A percentile compares a stretch with the other conserved stretches of the same genome.
Conservation (phyloP, 2,888 invertebrate species). For the Drosophila subquinaria region DNA sequence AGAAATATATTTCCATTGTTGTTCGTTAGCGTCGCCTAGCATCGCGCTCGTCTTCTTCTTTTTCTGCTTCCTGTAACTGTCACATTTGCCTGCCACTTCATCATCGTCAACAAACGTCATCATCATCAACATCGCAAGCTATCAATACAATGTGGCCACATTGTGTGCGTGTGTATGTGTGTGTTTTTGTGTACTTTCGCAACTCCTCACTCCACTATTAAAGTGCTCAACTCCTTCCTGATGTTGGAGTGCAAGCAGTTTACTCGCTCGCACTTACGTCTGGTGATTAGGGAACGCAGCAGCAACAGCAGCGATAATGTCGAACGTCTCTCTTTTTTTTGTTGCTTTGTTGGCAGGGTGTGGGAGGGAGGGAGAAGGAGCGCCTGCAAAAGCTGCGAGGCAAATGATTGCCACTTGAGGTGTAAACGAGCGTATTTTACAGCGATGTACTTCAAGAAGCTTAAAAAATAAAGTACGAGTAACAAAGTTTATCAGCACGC, state of each 20-base stretch:
- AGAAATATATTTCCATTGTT: slow-evolving; percentile 64
- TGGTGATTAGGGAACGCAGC: slow-evolving; percentile 60
- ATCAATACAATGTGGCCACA: slow-evolving; percentile 54
- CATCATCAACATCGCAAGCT: slow-evolving; percentile 24
- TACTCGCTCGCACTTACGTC: slow-evolving; percentile 12
- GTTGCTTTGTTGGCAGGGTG: neutral
- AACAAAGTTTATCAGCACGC: slow-evolving; percentile 48
- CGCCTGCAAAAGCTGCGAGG: slow-evolving; percentile 29
- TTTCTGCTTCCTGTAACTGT: slow-evolving; percentile 69
- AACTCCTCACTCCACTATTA: slow-evolving; percentile 2
- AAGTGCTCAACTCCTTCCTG: slow-evolving; percentile 47
- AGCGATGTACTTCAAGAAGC: slow-evolving; percentile 55
- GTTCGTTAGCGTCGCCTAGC: slow-evolving; percentile 59
- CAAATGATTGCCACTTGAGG: slow-evolving; percentile 75
- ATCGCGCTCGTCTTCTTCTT: slow-evolving; percentile 30
- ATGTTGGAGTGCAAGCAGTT: slow-evolving; percentile 41
- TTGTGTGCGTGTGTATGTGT: slow-evolving; percentile 1
- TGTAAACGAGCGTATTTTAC: slow-evolving; percentile 79
- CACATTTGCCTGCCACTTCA: slow-evolving; percentile 72
- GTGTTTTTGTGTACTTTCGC: slow-evolving; percentile 19
- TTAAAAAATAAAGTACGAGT: slow-evolving; percentile 33
- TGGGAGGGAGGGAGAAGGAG: neutral
- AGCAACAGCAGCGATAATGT: slow-evolving; percentile 48
- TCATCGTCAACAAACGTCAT: slow-evolving; percentile 55
- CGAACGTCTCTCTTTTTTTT: neutral